Percentiles rank a stretch among this genome's conserved stretches.
Evolutionary conservation across 1,140 invertebrate genomes (phyloP).

Genomic region (Brachionus rotundiformis): DNA sequence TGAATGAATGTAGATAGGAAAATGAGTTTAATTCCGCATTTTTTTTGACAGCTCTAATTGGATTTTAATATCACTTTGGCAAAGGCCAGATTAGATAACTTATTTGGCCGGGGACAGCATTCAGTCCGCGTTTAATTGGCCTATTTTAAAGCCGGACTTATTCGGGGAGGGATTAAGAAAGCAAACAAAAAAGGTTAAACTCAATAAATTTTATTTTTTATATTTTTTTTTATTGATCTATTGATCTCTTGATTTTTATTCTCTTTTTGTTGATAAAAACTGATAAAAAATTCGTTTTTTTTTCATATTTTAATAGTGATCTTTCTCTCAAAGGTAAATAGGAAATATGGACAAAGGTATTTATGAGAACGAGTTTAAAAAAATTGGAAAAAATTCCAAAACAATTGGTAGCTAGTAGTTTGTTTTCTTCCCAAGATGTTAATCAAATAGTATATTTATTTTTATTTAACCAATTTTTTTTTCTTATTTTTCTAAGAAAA

Average conservation of each 20-base stretch:
- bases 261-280: neutral
- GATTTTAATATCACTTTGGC: neutral
- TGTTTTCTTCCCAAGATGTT: too few species aligned
- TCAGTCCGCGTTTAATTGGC: neutral
- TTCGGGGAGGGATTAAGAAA: neutral
- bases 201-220: neutral
- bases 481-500: too few species aligned
- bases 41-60: neutral
- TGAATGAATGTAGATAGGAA: neutral
- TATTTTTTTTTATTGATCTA: conserved; percentile 25
- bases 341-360: too few species aligned
- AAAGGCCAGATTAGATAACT: neutral
- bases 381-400: too few species aligned
- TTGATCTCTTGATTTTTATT: conserved; percentile 24
- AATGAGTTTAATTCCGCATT: neutral
- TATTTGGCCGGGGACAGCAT: neutral
- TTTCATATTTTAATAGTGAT: neutral
- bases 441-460: too few species aligned
- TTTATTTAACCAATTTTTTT: too few species aligned
- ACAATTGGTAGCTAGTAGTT: too few species aligned
- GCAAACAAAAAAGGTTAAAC: conserved; percentile 29
- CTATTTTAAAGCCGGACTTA: neutral
- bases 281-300: neutral
- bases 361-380: too few species aligned
- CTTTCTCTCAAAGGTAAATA: neutral